Percentiles rank a stretch among this genome's conserved stretches.
These are phyloP conservation scores for Eilema griseolum DNA, from an alignment of 2,888 invertebrate genomes.

Conservation along the genomic window DNA sequence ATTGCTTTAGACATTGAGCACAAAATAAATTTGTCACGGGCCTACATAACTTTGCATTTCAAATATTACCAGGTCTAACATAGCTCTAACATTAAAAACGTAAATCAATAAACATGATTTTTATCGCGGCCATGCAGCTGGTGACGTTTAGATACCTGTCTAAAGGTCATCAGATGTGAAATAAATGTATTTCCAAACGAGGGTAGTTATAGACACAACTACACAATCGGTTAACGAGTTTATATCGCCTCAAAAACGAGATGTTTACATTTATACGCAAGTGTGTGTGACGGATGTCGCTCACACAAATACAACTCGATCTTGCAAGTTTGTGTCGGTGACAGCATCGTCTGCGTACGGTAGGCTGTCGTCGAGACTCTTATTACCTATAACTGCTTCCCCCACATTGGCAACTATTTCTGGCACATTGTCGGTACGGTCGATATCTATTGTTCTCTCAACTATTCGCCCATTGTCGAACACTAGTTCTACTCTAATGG, in stretches of 20 bases:
- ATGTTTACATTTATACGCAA: not conserved
- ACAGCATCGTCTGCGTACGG: slow-evolving; percentile 1
- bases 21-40: not conserved
- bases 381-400: slow-evolving; percentile 13
- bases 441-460: slow-evolving; percentile 36
- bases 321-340: not conserved
- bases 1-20: not conserved
- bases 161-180: not conserved
- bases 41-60: not conserved
- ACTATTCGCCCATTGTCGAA: slow-evolving; percentile 50
- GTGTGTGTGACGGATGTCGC: not conserved
- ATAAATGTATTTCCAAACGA: not conserved
- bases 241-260: not conserved
- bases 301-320: slow-evolving; percentile 20
- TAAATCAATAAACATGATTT: not conserved
- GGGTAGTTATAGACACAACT: not conserved
- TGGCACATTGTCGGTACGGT: slow-evolving; percentile 21
- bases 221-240: not conserved
- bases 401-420: slow-evolving; percentile 19
- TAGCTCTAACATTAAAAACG: not conserved
- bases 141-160: slow-evolving; percentile 1
- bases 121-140: not conserved
- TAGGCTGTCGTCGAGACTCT: slow-evolving; percentile 5
- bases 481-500: slow-evolving; percentile 30
- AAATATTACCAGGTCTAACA: not conserved